phyloP scores from a whole-genome alignment of 2,113 vertebrate genomes.

The Asarcornis scutulata region DNA sequence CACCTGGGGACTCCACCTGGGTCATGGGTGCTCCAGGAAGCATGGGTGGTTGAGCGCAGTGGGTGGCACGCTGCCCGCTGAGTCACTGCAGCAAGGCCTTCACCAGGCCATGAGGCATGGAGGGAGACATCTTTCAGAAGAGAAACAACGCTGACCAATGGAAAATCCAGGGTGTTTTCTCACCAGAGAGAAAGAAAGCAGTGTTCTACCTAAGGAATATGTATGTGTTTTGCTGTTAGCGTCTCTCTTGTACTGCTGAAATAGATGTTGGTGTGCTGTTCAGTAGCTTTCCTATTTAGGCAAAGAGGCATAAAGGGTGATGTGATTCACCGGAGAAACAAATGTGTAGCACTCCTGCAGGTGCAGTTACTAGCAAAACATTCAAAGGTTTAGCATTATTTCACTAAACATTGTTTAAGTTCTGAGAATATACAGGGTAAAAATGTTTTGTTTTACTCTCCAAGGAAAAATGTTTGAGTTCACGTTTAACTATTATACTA shows the following conservation, averaged over 20 bases:
- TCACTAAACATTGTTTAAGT: not conserved
- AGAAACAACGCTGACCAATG: not conserved
- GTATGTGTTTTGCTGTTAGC: not conserved
- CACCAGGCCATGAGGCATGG: not conserved
- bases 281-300: not conserved
- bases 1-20: not conserved
- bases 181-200: not conserved
- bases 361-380: not conserved
- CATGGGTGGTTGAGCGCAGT: not conserved
- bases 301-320: not conserved
- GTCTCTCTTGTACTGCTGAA: not conserved
- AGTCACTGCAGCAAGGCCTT: not conserved
- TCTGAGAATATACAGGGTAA: not conserved
- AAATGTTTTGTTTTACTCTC: not conserved
- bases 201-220: not conserved
- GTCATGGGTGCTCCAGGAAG: rapidly evolving
- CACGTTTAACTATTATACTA: not conserved
- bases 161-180: not conserved
- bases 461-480: not conserved
- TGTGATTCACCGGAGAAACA: not conserved
- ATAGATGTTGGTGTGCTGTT: not conserved
- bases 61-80: not conserved
- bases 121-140: not conserved
- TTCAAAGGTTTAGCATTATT: not conserved
- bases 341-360: not conserved